A percentile compares a stretch with the other conserved stretches of the same genome.
These are phyloP conservation scores for Cynodonichthys magdalenae DNA, from an alignment of 2,797 vertebrate species.

Conservation along the genomic window DNA sequence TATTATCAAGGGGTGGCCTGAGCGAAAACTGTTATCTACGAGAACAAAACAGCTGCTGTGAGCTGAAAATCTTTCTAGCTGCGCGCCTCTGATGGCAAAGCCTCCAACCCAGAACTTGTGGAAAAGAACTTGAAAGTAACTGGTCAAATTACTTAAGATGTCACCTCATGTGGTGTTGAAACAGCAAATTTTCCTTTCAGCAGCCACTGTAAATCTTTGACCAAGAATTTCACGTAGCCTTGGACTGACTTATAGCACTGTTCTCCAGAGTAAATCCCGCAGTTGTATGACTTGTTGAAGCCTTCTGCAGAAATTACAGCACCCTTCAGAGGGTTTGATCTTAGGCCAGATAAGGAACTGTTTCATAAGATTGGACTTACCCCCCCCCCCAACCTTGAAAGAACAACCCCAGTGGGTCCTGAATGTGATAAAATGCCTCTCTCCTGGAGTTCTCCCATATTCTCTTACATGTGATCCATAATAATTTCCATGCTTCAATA, in stretches of 20 bases:
- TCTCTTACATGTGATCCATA: constrained; percentile 51
- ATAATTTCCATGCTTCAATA: constrained; percentile 65
- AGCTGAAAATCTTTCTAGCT: constrained; percentile 28
- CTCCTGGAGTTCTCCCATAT: constrained; percentile 44
- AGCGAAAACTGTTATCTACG: constrained; percentile 65
- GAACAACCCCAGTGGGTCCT: constrained; percentile 44
- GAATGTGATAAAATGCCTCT: constrained; percentile 53
- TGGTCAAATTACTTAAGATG: constrained; percentile 39
- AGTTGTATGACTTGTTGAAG: constrained; percentile 50
- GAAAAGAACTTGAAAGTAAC: constrained; percentile 43
- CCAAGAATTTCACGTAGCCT: constrained; percentile 18
- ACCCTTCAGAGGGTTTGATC: constrained; percentile 63
- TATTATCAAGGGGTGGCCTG: constrained; percentile 44
- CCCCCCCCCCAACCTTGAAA: constrained; percentile 19
- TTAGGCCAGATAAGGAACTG: constrained; percentile 64
- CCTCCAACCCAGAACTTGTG: constrained; percentile 24
- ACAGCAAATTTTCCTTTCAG: constrained; percentile 33
- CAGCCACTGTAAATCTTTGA: constrained; percentile 10
- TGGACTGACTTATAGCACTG: constrained; percentile 14
- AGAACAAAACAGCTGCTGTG: constrained; percentile 58
- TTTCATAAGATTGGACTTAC: constrained; percentile 56
- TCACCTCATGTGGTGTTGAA: constrained; percentile 41
- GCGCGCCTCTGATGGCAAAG: constrained; percentile 43
- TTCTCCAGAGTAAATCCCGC: constrained; percentile 33
- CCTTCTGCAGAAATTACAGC: constrained; percentile 52